Percentiles rank a stretch among this genome's conserved stretches.
Conservation (phyloP, 2,113 vertebrate species). For the Papio anubis region DNA sequence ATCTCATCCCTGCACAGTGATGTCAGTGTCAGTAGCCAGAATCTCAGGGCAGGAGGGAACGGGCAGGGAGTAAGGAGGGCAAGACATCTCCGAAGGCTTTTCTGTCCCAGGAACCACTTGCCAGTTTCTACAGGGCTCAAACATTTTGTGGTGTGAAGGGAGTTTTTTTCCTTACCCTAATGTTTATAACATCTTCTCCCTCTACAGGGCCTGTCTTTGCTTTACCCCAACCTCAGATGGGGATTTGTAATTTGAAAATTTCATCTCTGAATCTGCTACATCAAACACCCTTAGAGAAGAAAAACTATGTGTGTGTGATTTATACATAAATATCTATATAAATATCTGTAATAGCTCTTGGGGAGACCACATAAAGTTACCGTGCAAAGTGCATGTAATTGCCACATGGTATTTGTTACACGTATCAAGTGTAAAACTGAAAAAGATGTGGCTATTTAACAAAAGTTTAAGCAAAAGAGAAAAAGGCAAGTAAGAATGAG, state of each 20-base stretch:
- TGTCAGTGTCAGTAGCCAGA: background rate
- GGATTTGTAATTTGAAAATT: background rate
- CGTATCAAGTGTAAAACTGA: background rate
- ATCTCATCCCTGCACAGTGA: background rate
- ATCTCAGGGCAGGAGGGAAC: background rate
- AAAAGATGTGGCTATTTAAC: background rate
- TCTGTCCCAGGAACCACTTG: background rate
- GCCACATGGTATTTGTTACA: background rate
- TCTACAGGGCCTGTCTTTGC: background rate
- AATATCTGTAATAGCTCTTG: background rate
- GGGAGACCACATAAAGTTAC: background rate
- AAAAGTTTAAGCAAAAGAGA: background rate
- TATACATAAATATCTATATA: background rate
- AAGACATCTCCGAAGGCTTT: background rate
- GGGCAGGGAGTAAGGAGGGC: background rate
- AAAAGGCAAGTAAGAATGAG: background rate
- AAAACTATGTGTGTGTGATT: background rate
- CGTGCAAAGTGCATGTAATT: background rate
- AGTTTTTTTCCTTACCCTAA: background rate
- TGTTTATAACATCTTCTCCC: background rate
- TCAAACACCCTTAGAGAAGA: background rate
- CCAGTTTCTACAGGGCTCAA: background rate
- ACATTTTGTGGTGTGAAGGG: background rate
- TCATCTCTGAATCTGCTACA: background rate
- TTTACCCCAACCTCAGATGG: background rate